Percentiles rank a stretch among this genome's conserved stretches.
These are phyloP conservation scores for Brachionus paranguensis DNA, from an alignment of 1,140 invertebrate genomes.

Conservation along the genomic window DNA sequence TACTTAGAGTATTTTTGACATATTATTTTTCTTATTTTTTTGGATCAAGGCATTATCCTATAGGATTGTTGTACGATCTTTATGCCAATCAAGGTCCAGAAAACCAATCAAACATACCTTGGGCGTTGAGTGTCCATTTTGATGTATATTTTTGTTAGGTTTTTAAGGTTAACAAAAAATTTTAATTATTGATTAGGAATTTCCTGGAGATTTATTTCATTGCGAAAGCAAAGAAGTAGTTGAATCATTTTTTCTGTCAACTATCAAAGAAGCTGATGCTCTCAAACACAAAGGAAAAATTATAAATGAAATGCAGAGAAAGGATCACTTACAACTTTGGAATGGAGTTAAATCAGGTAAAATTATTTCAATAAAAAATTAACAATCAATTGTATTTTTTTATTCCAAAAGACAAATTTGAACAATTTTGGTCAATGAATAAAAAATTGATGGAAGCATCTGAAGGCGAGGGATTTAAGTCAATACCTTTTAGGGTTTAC, in stretches of 20 bases:
- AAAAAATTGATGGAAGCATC: slow-evolving; percentile 74
- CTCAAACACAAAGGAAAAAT: slow-evolving; percentile 85
- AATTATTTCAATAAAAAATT: slow-evolving; percentile 51
- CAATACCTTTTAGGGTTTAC: slow-evolving; percentile 85
- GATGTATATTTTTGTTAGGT: slow-evolving; percentile 57
- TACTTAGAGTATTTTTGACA: slow-evolving; percentile 43
- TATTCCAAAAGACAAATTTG: slow-evolving; percentile 76
- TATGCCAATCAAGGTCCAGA: slow-evolving; percentile 60
- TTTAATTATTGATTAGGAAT: slow-evolving; percentile 48
- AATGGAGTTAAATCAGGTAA: slow-evolving; percentile 84
- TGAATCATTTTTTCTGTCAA: slow-evolving; percentile 86
- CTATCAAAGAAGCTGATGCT: slow-evolving; percentile 93
- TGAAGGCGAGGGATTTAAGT: slow-evolving; percentile 70
- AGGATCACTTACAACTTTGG: slow-evolving; percentile 95
- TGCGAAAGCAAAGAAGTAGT: slow-evolving; percentile 70
- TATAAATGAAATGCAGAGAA: slow-evolving; percentile 89
- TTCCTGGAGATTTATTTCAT: slow-evolving; percentile 58
- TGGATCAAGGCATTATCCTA: slow-evolving; percentile 74
- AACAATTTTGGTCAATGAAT: slow-evolving; percentile 97
- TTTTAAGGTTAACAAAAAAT: not conserved
- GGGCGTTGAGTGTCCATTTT: slow-evolving; percentile 91
- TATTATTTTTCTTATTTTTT: slow-evolving; percentile 33
- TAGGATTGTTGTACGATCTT: slow-evolving; percentile 86
- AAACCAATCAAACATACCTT: slow-evolving; percentile 67
- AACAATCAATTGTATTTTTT: slow-evolving; percentile 44